A percentile compares a stretch with the other conserved stretches of the same genome.
Evolutionary conservation across 2,113 vertebrate genomes (phyloP).

Genomic region (Emydura subglobosa): DNA sequence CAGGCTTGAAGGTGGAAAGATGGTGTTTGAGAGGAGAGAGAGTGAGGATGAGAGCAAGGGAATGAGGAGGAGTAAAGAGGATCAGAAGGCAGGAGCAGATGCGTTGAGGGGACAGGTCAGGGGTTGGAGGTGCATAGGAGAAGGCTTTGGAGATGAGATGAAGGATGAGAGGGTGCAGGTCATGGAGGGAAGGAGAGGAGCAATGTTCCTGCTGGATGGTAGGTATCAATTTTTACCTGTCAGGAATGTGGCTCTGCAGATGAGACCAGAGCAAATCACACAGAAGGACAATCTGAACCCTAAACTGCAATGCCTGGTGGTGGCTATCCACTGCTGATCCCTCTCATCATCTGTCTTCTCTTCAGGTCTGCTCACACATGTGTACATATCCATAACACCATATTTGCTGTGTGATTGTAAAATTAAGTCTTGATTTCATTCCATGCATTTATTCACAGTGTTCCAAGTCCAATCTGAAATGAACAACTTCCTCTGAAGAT

Average conservation of each 20-base stretch:
- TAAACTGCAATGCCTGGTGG: neutral
- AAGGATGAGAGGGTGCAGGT: neutral
- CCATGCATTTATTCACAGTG: neutral
- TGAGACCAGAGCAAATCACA: neutral
- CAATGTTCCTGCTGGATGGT: neutral
- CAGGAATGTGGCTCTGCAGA: too few species aligned
- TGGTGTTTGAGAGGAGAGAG: neutral
- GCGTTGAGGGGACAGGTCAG: neutral
- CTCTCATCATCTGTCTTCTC: neutral
- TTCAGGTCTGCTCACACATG: neutral
- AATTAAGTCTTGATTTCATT: neutral
- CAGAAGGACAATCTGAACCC: neutral
- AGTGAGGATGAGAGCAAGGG: accelerated
- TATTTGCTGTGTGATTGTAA: neutral
- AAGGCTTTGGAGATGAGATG: neutral
- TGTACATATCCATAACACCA: neutral
- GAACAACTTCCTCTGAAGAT: too few species aligned
- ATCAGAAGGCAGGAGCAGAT: neutral
- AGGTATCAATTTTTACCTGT: neutral
- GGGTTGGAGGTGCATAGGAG: neutral
- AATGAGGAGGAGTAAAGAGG: neutral
- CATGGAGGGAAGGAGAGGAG: neutral
- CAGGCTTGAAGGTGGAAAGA: constrained; percentile 1
- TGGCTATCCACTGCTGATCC: neutral
- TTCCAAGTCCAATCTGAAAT: constrained; percentile 14